Evolutionary conservation across 2,797 vertebrate genomes (phyloP), one percentile per base, ranked within the genome.

Genomic region (Acanthurus lineatus): DNA sequence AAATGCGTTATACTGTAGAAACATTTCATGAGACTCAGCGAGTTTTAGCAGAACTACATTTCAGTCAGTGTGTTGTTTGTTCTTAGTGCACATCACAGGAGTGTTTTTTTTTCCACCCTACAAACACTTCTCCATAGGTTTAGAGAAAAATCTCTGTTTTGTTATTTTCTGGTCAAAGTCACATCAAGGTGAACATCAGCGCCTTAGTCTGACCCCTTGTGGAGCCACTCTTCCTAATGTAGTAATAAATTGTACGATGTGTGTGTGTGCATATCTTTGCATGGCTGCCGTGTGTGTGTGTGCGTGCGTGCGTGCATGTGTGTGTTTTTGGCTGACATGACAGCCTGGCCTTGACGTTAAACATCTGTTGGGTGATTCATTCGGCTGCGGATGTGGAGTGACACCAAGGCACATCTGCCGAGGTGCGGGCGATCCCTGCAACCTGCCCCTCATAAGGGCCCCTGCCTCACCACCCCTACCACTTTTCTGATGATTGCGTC

Each of bases 291-390:
- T 52, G 22, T 59, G 51, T 81, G 59, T 78, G 57, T 62, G 47
- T 45, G 69, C 52, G 22, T 58, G 51, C 80, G 64, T 78, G 57
- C 9, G 51, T 59, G 47, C 79, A 57, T 54, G 14, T 66, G 64
- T 71, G 84, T 70, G 80, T 68, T 82, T 89, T 77, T 82, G 86
- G 85, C 89, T 85, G 83, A 88, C 85, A 86, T 89, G 91, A 93
- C 91, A 91, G 85, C 76, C 89, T 20, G 83, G 91, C 88, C 89
- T 86, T 89, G 94, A 95, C 91, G 78, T 89, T 90, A 92, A 95
- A 95, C 95, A 95, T 95, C 94, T 96, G 95, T 83, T 72, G 77
- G 85, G 83, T 95, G 94, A 95, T 95, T 94, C 93, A 94, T 91
- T 83, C 80, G 56, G 77, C 90, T 76, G 81, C 45, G 73, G 85